Conservation (phyloP, 2,888 invertebrate genomes). For the Hypomecis punctinalis region DNA sequence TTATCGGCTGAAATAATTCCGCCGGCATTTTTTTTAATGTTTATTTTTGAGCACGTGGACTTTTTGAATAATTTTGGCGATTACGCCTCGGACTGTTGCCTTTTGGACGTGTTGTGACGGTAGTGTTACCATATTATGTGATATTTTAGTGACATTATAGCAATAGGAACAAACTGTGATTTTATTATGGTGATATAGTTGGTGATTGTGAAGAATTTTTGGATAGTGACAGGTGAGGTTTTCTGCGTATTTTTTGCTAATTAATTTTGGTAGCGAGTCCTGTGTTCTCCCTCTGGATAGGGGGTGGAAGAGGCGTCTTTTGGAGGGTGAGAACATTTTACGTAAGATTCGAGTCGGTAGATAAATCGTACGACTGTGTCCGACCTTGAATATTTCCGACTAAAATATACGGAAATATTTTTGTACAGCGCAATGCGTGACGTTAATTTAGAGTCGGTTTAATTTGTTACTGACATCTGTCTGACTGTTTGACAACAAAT, state of each 20-base stretch:
- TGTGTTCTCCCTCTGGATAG: conserved; percentile 42
- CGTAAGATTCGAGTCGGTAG: conserved; percentile 66
- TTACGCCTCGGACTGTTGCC: conserved; percentile 80
- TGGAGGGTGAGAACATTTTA: conserved; percentile 62
- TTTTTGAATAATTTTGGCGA: conserved; percentile 78
- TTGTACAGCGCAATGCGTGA: conserved; percentile 60
- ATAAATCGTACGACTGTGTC: conserved; percentile 62
- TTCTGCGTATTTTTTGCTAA: conserved; percentile 48
- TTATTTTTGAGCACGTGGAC: conserved; percentile 78
- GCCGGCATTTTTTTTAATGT: conserved; percentile 77
- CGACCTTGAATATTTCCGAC: conserved; percentile 79
- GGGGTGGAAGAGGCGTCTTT: conserved; percentile 49
- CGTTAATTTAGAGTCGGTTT: conserved; percentile 62
- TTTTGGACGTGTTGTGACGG: conserved; percentile 83
- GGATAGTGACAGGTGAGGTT: conserved; percentile 73
- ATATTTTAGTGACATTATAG: conserved; percentile 79
- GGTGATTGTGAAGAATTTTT: conserved; percentile 73
- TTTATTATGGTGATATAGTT: conserved; percentile 82
- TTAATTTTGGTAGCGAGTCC: conserved; percentile 63
- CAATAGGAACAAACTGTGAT: conserved; percentile 83
- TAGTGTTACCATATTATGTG: conserved; percentile 83
- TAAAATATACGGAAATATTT: conserved; percentile 84
- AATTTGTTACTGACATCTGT: conserved; percentile 57
- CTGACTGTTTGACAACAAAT: conserved; percentile 43
- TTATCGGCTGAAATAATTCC: conserved; percentile 46